A percentile compares a stretch with the other conserved stretches of the same genome.
Evolutionary conservation across 2,797 vertebrate species (phyloP).

Genomic region (Hypotaenidia okinawae): DNA sequence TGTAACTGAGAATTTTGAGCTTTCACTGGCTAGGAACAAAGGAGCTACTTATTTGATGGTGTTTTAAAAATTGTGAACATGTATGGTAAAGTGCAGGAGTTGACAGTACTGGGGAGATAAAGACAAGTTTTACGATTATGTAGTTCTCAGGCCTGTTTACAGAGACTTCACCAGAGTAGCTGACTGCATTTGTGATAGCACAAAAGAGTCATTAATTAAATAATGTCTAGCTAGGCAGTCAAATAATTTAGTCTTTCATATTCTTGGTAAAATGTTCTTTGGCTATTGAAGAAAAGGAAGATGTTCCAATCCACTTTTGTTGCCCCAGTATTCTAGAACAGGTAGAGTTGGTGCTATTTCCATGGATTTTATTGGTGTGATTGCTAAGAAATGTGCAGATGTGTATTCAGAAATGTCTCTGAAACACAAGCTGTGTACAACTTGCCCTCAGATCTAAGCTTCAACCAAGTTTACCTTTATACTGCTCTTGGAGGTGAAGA

Average conservation of each 20-base stretch:
- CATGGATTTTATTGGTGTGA: not conserved
- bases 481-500: not conserved
- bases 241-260: not conserved
- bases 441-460: not conserved
- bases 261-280: not conserved
- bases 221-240: not conserved
- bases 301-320: not conserved
- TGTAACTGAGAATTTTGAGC: not conserved
- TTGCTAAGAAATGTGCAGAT: not conserved
- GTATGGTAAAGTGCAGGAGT: not conserved
- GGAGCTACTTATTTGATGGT: not conserved
- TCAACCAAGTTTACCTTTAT: not conserved
- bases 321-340: not conserved
- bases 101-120: not conserved
- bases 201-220: not conserved
- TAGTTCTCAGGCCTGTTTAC: not conserved
- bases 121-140: not conserved
- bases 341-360: not conserved
- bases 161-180: not conserved
- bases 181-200: not conserved
- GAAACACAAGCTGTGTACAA: not conserved
- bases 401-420: not conserved
- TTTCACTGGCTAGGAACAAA: not conserved
- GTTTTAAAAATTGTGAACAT: not conserved
- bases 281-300: not conserved